Evolutionary conservation across 1,140 invertebrate genomes (phyloP), one percentile per base, ranked within the genome.

Genomic region (Scaptomyza hsui): DNA sequence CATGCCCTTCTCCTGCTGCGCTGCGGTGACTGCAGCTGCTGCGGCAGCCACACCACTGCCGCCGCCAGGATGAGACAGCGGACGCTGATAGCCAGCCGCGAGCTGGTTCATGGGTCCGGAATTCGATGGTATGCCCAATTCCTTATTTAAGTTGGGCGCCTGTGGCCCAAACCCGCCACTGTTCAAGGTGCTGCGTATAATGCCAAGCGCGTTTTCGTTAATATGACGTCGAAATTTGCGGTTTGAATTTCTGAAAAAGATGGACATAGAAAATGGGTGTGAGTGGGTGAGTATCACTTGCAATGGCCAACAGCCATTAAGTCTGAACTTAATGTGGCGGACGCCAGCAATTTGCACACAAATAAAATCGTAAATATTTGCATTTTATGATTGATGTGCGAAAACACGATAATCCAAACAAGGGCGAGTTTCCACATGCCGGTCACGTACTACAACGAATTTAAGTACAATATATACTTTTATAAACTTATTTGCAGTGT

Each of bases 381-480:
- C 82, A 82, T 88, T 88, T 88, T 88, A 88, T 88, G 82, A 88
- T 88, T 88, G 82, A 88, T 88, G 82, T 88, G 78, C 52, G 60
- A 49, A 53, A 65, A 77, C 60, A 71, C 56, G 61, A 32, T 51
- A 47, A 56, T 65, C 78, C 45, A 76, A 81, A 76, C 47, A 82
- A 29, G 29, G 49, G 47, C 39, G 12, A 49, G 49, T 37, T 65
- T 78, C n/a, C 51, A 67, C 56, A 85, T 85, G 74, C 81, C n/a
- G 39, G 59, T 75, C 81, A 86, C 82, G 82, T 75, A 78, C 59
- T 18, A 41, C 44, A 26, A 48, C 15, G 13, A 42, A 52, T 49
- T 49, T 42, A 12, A 41, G 24, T 42, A 45, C 26, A 49, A 51
- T 41, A 7, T 41, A 7, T 51, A 24, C 37, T 41, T 41, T 6